These are phyloP conservation scores for Hypothenemus hampei DNA, from an alignment of 1,140 invertebrate genomes.

Conservation along the genomic window DNA sequence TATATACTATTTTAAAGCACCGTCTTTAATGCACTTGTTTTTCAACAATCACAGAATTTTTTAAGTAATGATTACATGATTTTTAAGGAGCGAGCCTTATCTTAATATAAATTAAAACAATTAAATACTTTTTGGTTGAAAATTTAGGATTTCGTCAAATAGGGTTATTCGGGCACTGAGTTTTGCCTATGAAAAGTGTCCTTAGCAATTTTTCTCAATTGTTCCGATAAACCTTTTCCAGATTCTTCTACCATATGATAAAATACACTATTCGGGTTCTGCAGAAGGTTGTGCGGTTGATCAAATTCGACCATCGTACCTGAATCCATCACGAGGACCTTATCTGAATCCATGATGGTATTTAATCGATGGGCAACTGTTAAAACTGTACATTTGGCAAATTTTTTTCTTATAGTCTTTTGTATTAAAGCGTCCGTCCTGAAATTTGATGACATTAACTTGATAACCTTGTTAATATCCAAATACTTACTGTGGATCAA, in stretches of 20 bases:
- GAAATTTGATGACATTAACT: too few relatives aligned
- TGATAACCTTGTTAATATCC: too few relatives aligned
- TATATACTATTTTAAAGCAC: too few relatives aligned
- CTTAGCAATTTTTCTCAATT: conserved; percentile 46
- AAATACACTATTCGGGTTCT: conserved; percentile 57
- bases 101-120: too few relatives aligned
- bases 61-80: too few relatives aligned
- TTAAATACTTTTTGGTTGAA: too few relatives aligned
- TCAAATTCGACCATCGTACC: conserved; percentile 65
- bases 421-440: conserved; percentile 62
- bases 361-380: conserved; percentile 53
- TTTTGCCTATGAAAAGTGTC: conserved; percentile 35
- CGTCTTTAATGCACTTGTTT: too few relatives aligned
- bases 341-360: conserved; percentile 72
- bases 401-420: conserved; percentile 56
- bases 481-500: too few relatives aligned
- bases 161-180: conserved; percentile 27
- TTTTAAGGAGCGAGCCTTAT: too few relatives aligned
- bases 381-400: conserved; percentile 58
- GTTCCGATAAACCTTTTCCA: conserved; percentile 48
- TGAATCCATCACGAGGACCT: conserved; percentile 67
- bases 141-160: too few relatives aligned
- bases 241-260: conserved; percentile 56
- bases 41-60: too few relatives aligned
- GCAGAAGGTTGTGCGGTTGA: conserved; percentile 60